Base-by-base conservation (phyloP, 37 sponge, comb jelly and placozoan genomes). In the Hexactinellida sp. region DNA sequence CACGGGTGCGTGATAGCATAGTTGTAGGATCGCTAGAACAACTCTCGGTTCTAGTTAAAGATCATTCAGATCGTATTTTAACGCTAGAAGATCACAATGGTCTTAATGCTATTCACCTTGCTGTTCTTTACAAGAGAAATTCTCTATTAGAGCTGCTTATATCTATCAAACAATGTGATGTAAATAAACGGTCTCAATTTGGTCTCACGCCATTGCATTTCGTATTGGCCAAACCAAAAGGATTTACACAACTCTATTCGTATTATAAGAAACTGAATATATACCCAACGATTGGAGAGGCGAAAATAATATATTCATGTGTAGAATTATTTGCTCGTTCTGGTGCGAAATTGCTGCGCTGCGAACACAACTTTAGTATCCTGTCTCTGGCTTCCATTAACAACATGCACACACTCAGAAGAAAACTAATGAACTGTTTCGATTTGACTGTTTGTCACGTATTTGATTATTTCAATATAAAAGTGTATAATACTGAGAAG, bases 191-290 rank as follows among this genome's bases (percentile, higher is more conserved):
- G 76, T 23, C 34, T 25, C 19, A 63, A 25, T 63, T 63, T 1
- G 76, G 76, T n/a, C 76, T 63, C 19, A 63, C 76, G 5, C 76
- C 76, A n/a, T 28, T 63, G 13, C 76, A 63, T 63, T 63, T 63
- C 34, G 76, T n/a, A 63, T 63, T 63, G 13, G 34, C 32, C 3
- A 63, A 63, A n/a, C 76, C 76, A 63, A 23, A 63, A 63, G 5
- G 76, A 63, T 25, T 63, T 28, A 63, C 21, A 63, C 5, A 5
- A 7, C 34, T 63, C 25, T 7, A 7, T 63, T 63, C 76, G 34
- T 63, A 63, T 23, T 63, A 63, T n/a, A 10, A 63, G 25, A 63
- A 63, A 25, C 21, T 63, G 28, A 63, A n/a, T n/a, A 10, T 10
- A 63, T n/a, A 63, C 30, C 76, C 76, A 47, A 47, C 52, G 52